phyloP scores from a whole-genome alignment of 1,140 invertebrate genomes.

The Euschistus heros region DNA sequence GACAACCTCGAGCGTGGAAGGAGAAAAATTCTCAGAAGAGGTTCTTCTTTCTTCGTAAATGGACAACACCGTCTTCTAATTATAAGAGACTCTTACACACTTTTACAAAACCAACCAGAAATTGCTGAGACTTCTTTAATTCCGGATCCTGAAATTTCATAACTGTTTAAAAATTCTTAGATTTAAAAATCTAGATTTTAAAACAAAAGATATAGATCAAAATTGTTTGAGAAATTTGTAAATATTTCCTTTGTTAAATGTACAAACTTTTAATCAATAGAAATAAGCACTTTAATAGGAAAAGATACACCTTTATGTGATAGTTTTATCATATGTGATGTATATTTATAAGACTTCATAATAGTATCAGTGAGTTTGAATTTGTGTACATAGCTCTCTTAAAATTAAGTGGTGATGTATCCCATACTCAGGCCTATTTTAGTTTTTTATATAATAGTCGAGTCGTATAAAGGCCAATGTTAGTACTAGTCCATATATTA shows the following conservation, averaged over 20 bases:
- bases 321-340: too few relatives aligned
- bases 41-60: slow-evolving; percentile 56
- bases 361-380: too few relatives aligned
- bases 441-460: background rate
- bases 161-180: background rate
- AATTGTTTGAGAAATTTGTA: background rate
- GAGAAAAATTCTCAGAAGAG: slow-evolving; percentile 46
- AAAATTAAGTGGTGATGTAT: background rate
- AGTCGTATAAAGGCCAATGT: background rate
- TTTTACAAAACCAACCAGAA: slow-evolving; percentile 37
- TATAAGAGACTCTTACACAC: slow-evolving; percentile 46
- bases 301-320: background rate
- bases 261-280: background rate
- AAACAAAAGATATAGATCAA: background rate
- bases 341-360: too few relatives aligned
- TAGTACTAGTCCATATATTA: slow-evolving; percentile 3
- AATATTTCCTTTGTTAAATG: background rate
- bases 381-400: too few relatives aligned
- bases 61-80: slow-evolving; percentile 53
- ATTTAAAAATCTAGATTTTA: background rate
- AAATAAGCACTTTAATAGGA: background rate
- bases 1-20: slow-evolving; percentile 62
- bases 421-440: slow-evolving; percentile 5
- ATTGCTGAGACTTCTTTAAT: slow-evolving; percentile 29
- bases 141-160: slow-evolving; percentile 24